Base-by-base conservation (phyloP, 2,888 invertebrate genomes). In the Agonopterix arenella region DNA sequence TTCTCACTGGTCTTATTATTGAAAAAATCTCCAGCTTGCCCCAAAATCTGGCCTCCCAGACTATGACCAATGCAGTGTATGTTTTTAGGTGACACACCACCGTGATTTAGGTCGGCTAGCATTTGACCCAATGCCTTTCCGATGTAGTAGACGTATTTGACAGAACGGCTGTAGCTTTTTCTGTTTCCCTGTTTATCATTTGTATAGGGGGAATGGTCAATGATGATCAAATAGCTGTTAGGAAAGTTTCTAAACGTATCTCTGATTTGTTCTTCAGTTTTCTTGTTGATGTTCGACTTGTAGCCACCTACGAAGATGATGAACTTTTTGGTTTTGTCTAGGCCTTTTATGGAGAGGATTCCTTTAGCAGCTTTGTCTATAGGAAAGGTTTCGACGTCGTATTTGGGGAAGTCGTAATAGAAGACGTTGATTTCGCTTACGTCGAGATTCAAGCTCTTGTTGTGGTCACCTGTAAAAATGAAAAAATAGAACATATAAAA, bases 1-100 rank as follows among this genome's bases (percentile, higher is more conserved):
- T 76, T 84, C 0, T 63, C 52, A 0, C 77, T 71, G 1, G 84
- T 85, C 0, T 54, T 59, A 3, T 75, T 64, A 0, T 54, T 52
- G 59, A 80, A 85, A 0, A 66, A 63, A 38, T 78, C 70, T 0
- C 89, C 88, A 16, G 77, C 66, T 9, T 83, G 70, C 0, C 78
- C 83, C 28, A 86, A 60, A 9, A 88, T 85, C 60, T 89, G 89
- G 1, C 78, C 70, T 4, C 88, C 88, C 11, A 89, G 68, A 46
- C 88, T 86, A 45, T 89, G 89, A 0, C 88, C 88, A 36, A 88
- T 76, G 36, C 79, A 78, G 52, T 81, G 86, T n/a, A 88, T 76
- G 11, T 61, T 76, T 44, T 78, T 77, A 0, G 80, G 55, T 3
- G 73, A 70, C 42, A 89, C 68, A 2, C 81, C 81, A 1, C 77